These are phyloP conservation scores for Chionodraco myersi DNA, from an alignment of 2,113 vertebrate genomes.

Conservation along the genomic window DNA sequence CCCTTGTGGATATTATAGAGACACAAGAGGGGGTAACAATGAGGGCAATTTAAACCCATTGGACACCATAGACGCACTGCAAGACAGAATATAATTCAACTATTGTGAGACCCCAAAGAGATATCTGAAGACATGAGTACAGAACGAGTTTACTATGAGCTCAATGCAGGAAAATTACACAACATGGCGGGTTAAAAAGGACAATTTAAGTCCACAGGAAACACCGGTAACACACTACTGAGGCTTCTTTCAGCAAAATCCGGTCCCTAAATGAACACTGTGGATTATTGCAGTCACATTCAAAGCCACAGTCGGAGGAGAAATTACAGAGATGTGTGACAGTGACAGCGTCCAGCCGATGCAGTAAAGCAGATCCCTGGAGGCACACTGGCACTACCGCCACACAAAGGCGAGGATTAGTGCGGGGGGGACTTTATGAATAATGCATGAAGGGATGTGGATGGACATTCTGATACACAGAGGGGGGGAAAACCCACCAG, in stretches of 20 bases:
- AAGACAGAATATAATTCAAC: not conserved
- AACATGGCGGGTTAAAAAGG: conserved; percentile 2
- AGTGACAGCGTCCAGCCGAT: conserved; percentile 64
- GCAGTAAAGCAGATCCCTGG: conserved; percentile 63
- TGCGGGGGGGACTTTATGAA: conserved; percentile 61
- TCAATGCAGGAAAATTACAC: not conserved
- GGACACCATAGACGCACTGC: not conserved
- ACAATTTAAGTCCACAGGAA: not conserved
- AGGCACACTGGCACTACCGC: conserved; percentile 67
- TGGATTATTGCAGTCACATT: not conserved
- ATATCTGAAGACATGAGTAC: not conserved
- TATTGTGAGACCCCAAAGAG: not conserved
- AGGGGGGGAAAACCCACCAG: not conserved
- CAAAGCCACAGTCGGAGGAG: not conserved
- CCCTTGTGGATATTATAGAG: conserved; percentile 6
- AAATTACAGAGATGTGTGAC: conserved; percentile 41
- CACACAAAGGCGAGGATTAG: conserved; percentile 81
- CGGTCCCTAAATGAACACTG: conserved; percentile 20
- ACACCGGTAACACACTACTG: not conserved
- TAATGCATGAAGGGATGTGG: conserved; percentile 76
- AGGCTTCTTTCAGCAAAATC: conserved; percentile 5
- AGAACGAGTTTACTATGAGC: not conserved
- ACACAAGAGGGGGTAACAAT: conserved; percentile 25
- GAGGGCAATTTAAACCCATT: conserved; percentile 28
- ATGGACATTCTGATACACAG: conserved; percentile 76